Percentiles rank a stretch among this genome's conserved stretches.
These are phyloP conservation scores for Akabosia matsudoensis DNA, from an alignment of 1,140 invertebrate genomes.

Conservation along the genomic window DNA sequence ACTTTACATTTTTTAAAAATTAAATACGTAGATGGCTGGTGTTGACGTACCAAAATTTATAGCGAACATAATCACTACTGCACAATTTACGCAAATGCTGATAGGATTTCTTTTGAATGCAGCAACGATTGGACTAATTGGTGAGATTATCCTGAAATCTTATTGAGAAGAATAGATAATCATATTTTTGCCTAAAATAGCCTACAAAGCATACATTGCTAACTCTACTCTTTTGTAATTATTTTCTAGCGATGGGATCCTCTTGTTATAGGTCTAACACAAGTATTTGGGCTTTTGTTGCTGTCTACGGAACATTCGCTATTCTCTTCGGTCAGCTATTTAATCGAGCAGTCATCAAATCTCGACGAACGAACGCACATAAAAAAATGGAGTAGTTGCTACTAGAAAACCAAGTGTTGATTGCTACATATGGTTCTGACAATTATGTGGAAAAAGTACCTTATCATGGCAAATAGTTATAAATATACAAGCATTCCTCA, in stretches of 20 bases:
- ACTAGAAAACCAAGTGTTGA: too few species aligned
- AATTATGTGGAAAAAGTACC: too few species aligned
- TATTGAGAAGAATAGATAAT: too few species aligned
- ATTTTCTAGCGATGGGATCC: not conserved
- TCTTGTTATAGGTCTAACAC: not conserved
- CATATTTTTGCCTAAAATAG: too few species aligned
- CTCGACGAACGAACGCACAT: not conserved
- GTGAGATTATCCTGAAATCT: too few species aligned
- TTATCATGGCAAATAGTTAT: too few species aligned
- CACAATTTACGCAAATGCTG: constrained; percentile 38
- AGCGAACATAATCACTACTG: constrained; percentile 34
- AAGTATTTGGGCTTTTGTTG: not conserved
- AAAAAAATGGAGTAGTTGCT: too few species aligned
- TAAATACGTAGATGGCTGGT: constrained; percentile 25
- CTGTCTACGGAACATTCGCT: not conserved
- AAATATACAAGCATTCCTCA: too few species aligned
- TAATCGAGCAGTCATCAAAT: not conserved
- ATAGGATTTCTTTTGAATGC: constrained; percentile 27
- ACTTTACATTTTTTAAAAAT: not conserved
- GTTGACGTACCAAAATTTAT: constrained; percentile 32
- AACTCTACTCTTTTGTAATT: not conserved
- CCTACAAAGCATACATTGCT: too few species aligned
- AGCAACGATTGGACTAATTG: not conserved
- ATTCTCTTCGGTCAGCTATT: not conserved
- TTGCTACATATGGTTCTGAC: too few species aligned